A percentile compares a stretch with the other conserved stretches of the same genome.
These are phyloP conservation scores for Punctoribates punctum DNA, from an alignment of 2,888 invertebrate genomes.

Conservation along the genomic window DNA sequence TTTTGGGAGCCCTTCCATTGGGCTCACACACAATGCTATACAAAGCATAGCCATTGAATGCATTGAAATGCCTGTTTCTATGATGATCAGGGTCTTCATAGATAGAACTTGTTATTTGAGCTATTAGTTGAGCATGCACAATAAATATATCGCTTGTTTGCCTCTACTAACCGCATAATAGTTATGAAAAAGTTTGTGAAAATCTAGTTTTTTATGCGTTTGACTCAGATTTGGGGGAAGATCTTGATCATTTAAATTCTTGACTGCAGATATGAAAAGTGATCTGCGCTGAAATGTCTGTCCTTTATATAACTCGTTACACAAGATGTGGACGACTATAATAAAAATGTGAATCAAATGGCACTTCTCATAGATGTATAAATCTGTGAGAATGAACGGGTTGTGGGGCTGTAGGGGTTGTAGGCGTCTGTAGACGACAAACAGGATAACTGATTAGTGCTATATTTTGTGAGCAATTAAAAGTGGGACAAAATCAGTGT, in stretches of 20 bases:
- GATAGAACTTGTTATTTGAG: background rate
- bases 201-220: too few relatives aligned
- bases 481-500: conserved; percentile 31
- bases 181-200: too few relatives aligned
- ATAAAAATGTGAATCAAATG: background rate
- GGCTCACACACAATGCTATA: background rate
- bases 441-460: conserved; percentile 38
- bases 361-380: background rate
- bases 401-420: background rate
- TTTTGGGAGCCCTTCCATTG: background rate
- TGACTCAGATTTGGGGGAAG: too few relatives aligned
- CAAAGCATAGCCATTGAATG: background rate
- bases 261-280: too few relatives aligned
- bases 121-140: background rate
- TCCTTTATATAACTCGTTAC: background rate
- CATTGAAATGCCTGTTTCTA: background rate
- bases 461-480: conserved; percentile 34
- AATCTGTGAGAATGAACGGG: background rate
- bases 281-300: too few relatives aligned
- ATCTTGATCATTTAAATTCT: too few relatives aligned
- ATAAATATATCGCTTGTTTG: too few relatives aligned
- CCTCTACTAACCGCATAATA: too few relatives aligned
- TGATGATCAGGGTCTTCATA: background rate
- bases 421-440: conserved; percentile 21
- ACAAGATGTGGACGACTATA: background rate